Conservation (phyloP, 2,113 vertebrate species). For the Heterochromis multidens region DNA sequence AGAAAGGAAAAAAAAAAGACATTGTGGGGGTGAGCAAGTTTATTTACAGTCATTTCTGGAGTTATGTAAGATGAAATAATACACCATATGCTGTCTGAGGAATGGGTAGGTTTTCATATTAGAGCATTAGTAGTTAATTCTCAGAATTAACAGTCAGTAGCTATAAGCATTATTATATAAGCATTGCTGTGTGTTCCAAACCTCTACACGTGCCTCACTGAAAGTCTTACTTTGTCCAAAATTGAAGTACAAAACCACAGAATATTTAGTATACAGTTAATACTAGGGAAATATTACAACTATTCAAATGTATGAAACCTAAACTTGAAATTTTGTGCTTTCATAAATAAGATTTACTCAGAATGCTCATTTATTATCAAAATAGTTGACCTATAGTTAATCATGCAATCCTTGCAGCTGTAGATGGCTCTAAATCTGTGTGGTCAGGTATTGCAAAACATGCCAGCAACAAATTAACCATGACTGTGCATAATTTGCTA, state of each 20-base stretch:
- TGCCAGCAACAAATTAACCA: neutral
- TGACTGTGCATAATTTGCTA: neutral
- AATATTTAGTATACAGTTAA: neutral
- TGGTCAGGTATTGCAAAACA: neutral
- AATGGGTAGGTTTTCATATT: neutral
- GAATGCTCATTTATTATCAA: neutral
- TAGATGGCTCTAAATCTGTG: neutral
- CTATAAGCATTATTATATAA: neutral
- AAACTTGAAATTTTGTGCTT: neutral
- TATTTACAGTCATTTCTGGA: neutral
- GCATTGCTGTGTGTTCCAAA: neutral
- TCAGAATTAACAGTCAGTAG: neutral
- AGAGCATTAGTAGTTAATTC: neutral
- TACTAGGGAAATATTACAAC: neutral
- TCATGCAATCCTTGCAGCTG: neutral
- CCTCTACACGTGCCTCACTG: neutral
- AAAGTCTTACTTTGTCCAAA: neutral
- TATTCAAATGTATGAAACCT: neutral
- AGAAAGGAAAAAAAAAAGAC: neutral
- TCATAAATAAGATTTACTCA: too few species aligned
- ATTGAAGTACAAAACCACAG: neutral
- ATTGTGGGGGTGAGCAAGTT: neutral
- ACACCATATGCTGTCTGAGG: neutral
- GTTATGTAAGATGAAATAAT: neutral
- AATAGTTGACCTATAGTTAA: neutral